Conservation (phyloP, 2,113 vertebrate genomes). For the Hymenochirus boettgeri region DNA sequence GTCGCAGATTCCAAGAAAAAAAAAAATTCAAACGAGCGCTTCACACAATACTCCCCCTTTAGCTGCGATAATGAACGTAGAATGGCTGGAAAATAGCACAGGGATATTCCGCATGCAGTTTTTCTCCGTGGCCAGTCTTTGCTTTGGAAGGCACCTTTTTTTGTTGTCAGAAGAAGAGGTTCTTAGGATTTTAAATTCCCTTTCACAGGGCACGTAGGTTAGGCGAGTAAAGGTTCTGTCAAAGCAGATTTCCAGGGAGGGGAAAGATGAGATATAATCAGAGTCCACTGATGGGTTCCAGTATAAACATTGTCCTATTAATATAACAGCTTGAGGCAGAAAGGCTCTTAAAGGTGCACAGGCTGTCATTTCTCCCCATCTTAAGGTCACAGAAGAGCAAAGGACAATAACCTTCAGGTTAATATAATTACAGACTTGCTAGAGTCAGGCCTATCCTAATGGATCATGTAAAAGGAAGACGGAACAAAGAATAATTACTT, state of each 20-base stretch:
- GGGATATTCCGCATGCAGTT: slow-evolving; percentile 11
- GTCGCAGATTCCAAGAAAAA: slow-evolving; percentile 60
- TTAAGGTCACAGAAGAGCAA: slow-evolving; percentile 53
- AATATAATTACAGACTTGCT: slow-evolving; percentile 54
- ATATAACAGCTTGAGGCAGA: slow-evolving; percentile 48
- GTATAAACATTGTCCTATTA: slow-evolving; percentile 56
- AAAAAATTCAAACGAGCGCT: slow-evolving; percentile 51
- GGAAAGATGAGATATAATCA: slow-evolving; percentile 49
- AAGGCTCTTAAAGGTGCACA: slow-evolving; percentile 51
- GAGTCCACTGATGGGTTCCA: slow-evolving; percentile 54
- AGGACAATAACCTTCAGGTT: slow-evolving; percentile 49
- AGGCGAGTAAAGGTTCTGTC: slow-evolving; percentile 50
- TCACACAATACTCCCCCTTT: slow-evolving; percentile 15
- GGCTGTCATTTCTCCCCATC: slow-evolving; percentile 51
- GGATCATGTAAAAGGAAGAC: slow-evolving; percentile 1
- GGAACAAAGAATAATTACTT: slow-evolving; percentile 21
- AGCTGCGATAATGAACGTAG: slow-evolving; percentile 50
- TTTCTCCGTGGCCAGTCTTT: slow-evolving; percentile 20
- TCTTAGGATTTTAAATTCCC: slow-evolving; percentile 56
- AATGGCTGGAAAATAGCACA: slow-evolving; percentile 45
- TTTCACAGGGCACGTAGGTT: slow-evolving; percentile 58
- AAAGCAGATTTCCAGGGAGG: slow-evolving; percentile 49
- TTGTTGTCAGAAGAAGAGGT: not conserved
- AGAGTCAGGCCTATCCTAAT: slow-evolving; percentile 26
- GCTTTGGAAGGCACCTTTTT: slow-evolving; percentile 51